Evolutionary conservation across 2,797 vertebrate species (phyloP).

Genomic region (Catostomus latipinnis): DNA sequence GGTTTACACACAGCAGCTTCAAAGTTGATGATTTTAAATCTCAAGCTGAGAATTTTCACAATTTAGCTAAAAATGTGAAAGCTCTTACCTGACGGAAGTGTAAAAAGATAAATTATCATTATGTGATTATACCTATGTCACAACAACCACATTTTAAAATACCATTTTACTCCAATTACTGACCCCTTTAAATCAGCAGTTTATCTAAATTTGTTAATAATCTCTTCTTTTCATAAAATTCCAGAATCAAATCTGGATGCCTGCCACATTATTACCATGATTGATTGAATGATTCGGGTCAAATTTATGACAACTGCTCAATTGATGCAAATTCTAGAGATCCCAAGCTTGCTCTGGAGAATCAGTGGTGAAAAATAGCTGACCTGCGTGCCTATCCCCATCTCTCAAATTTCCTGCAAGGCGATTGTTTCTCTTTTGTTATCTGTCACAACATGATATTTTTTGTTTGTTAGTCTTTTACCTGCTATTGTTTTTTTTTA

Average conservation of each 20-base stretch:
- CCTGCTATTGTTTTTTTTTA: constrained; percentile 75
- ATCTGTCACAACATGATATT: constrained; percentile 43
- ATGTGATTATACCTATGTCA: no score
- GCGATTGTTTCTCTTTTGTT: constrained; percentile 33
- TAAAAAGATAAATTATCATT: no score
- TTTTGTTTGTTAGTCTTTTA: constrained; percentile 47
- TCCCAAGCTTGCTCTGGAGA: neutral
- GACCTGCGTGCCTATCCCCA: constrained; percentile 39
- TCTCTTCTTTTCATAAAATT: no score
- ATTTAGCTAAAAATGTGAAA: no score
- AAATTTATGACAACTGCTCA: constrained; percentile 1
- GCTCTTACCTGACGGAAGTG: no score
- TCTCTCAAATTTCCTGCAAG: constrained; percentile 34
- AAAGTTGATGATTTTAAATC: neutral
- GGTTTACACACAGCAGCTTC: neutral
- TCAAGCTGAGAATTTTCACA: neutral
- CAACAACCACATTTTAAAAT: no score
- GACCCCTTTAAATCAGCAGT: no score
- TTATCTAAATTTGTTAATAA: no score
- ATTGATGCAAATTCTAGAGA: constrained; percentile 14
- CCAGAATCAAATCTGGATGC: no score
- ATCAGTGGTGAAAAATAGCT: constrained; percentile 26
- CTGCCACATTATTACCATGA: neutral
- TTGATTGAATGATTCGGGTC: neutral
- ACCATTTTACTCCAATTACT: no score